phyloP scores from a whole-genome alignment of 92 coral and sea anemone genomes.

The Palythoa caribaeorum region DNA sequence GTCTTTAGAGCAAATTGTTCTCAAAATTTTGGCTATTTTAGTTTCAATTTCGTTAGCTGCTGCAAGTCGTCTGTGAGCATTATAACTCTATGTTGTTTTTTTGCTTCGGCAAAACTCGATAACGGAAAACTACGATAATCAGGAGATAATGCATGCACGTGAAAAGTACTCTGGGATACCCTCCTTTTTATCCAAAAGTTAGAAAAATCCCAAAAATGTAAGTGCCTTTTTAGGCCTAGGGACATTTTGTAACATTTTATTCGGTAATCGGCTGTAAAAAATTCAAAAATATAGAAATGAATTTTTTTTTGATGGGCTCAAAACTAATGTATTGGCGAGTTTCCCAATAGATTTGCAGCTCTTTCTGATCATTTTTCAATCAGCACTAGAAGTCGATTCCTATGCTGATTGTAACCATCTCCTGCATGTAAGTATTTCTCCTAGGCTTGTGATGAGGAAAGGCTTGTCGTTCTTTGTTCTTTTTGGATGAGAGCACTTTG shows the following conservation, averaged over 20 bases:
- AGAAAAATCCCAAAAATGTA: conserved; percentile 15
- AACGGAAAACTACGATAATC: neutral
- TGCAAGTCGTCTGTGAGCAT: conserved; percentile 6
- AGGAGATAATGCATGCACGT: conserved; percentile 18
- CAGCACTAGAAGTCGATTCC: conserved; percentile 4
- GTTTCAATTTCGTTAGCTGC: neutral
- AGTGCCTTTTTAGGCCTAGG: conserved; percentile 35
- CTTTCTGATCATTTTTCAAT: conserved; percentile 16
- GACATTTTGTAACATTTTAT: conserved; percentile 12
- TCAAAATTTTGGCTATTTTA: conserved; percentile 6
- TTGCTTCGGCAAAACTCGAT: conserved; percentile 2
- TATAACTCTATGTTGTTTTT: conserved; percentile 30
- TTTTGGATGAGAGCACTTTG: too few relatives aligned
- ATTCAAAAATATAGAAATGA: neutral
- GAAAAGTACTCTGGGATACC: conserved; percentile 25
- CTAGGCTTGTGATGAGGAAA: too few relatives aligned
- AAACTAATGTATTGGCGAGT: neutral
- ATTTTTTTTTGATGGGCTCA: neutral
- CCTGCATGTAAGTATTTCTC: too few relatives aligned
- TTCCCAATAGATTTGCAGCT: conserved; percentile 11
- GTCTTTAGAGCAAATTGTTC: conserved; percentile 30
- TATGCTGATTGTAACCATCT: neutral
- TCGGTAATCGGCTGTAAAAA: neutral
- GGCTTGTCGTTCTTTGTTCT: too few relatives aligned
- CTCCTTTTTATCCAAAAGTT: conserved; percentile 23